phyloP scores from a whole-genome alignment of 2,113 vertebrate genomes.

The Leucopsar rothschildi region DNA sequence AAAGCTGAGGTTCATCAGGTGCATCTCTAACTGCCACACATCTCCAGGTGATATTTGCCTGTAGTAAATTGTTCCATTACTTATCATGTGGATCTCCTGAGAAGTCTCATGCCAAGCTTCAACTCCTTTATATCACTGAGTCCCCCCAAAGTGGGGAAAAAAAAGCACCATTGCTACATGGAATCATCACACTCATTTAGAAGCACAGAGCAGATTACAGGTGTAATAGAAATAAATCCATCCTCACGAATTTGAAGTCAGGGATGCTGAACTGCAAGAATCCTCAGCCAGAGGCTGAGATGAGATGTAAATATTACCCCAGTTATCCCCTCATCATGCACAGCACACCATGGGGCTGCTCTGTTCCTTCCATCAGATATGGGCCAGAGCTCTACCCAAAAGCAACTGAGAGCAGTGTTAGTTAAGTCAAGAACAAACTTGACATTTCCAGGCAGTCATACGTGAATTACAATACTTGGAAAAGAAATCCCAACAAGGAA shows the following conservation, averaged over 20 bases:
- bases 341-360: neutral
- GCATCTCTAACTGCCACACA: neutral
- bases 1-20: neutral
- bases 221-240: neutral
- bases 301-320: neutral
- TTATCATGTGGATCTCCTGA: neutral
- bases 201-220: neutral
- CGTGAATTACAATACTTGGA: neutral
- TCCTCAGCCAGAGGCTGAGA: neutral
- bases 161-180: neutral
- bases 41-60: neutral
- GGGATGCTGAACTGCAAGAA: neutral
- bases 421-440: neutral
- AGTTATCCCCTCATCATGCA: neutral
- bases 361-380: neutral
- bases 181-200: neutral
- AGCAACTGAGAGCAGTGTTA: neutral
- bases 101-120: neutral
- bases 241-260: neutral
- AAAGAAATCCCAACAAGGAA: neutral
- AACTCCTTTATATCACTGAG: neutral
- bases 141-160: accelerated
- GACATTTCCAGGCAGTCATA: neutral
- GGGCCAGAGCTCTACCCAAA: neutral
- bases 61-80: neutral